Percentiles rank a stretch among this genome's conserved stretches.
Conservation (phyloP, 2,113 vertebrate species). For the Microcebus griseorufus region DNA sequence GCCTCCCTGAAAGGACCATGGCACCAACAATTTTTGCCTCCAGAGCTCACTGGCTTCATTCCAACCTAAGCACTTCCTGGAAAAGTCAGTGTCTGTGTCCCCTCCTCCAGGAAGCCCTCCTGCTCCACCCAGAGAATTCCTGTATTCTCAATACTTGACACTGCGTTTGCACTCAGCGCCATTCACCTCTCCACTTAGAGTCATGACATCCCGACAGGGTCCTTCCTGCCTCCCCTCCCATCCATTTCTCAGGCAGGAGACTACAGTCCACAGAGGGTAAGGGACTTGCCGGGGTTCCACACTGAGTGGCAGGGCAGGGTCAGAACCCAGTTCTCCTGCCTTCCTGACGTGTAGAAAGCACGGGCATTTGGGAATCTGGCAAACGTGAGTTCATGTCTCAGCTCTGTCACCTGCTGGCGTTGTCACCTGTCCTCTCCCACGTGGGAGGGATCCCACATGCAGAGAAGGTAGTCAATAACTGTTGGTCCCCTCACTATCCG, state of each 20-base stretch:
- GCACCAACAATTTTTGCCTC: background rate
- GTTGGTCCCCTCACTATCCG: background rate
- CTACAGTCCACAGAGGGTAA: background rate
- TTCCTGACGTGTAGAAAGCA: background rate
- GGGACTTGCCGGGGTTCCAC: no score
- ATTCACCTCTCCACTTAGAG: background rate
- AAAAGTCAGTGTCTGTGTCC: background rate
- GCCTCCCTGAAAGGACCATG: background rate
- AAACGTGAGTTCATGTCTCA: background rate
- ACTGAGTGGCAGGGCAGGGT: background rate
- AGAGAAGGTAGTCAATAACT: background rate
- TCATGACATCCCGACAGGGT: background rate
- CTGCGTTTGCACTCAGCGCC: no score
- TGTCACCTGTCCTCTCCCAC: background rate
- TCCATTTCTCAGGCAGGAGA: background rate
- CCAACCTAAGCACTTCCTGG: background rate
- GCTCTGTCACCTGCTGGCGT: no score
- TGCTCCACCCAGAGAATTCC: background rate
- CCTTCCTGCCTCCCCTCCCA: background rate
- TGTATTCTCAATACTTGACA: background rate
- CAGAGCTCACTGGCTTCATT: background rate
- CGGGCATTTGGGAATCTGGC: no score
- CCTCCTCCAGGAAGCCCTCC: background rate
- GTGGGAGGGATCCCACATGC: background rate
- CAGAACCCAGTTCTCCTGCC: background rate